These are phyloP conservation scores for Hestina assimilis DNA, from an alignment of 1,140 invertebrate species.

Conservation along the genomic window DNA sequence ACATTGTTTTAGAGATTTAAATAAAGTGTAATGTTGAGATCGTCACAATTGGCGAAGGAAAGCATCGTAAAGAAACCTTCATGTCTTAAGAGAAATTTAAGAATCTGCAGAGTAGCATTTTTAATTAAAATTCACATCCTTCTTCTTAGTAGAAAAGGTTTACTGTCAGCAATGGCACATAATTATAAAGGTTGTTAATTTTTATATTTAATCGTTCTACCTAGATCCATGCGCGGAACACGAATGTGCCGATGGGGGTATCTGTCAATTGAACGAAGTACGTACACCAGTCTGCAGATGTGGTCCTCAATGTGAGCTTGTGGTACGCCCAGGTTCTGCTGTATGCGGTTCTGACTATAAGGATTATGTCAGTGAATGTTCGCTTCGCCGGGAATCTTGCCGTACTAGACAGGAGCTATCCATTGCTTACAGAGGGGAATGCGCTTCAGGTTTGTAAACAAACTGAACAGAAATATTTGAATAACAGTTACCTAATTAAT, in stretches of 20 bases:
- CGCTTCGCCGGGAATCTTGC: constrained; percentile 86
- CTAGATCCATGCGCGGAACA: constrained; percentile 90
- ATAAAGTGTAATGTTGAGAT: too few relatives aligned
- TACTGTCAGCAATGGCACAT: too few relatives aligned
- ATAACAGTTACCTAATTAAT: too few relatives aligned
- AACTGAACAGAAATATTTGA: background rate
- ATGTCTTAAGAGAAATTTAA: too few relatives aligned
- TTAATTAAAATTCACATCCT: too few relatives aligned
- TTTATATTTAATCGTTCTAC: too few relatives aligned
- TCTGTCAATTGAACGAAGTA: constrained; percentile 89
- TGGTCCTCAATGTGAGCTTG: constrained; percentile 85
- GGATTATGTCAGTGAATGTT: constrained; percentile 92
- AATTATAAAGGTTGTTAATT: too few relatives aligned
- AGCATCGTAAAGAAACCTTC: too few relatives aligned
- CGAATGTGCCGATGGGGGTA: constrained; percentile 86
- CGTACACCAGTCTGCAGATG: constrained; percentile 89
- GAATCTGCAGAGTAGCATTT: too few relatives aligned
- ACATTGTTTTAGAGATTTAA: too few relatives aligned
- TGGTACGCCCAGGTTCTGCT: constrained; percentile 81
- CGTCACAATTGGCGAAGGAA: too few relatives aligned
- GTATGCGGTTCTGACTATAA: constrained; percentile 92
- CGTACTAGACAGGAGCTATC: constrained; percentile 83
- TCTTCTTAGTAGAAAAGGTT: too few relatives aligned
- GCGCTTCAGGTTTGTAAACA: constrained; percentile 83
- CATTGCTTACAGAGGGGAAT: constrained; percentile 89